Evolutionary conservation across 2,797 vertebrate genomes (phyloP), one percentile per base, ranked within the genome.

Genomic region (Hoplostethus mediterraneus): DNA sequence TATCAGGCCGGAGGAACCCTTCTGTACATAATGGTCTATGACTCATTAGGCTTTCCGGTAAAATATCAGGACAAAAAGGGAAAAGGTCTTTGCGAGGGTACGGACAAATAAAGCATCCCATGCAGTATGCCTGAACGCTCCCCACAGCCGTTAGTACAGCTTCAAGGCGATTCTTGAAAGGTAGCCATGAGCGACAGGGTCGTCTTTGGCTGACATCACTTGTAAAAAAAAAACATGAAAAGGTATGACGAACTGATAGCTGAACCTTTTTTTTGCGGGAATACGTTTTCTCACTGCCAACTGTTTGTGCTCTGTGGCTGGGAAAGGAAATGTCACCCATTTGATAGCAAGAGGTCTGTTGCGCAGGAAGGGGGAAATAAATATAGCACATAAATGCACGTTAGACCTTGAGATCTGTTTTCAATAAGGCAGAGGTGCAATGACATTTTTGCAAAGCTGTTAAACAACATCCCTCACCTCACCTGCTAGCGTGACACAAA

Each of bases 11-110:
- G 70, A 69, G 63, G 52, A 59, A 44, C n/a, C 62, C 49, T 75
- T 61, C 51, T 63, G 60, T 66, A 67, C 47, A 76, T 64, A 28
- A 21, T 30, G 55, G 31, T n/a, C 28, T 69, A 25, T 69, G 76
- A 82, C 47, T 80, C 56, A 77, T 57, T 51, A 38, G 16, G 58
- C 47, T 62, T 67, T 40, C 63, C 60, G 67, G 72, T 59, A 25
- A 58, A 67, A 67, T 54, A 44, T 42, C 67, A 48, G 38, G 14
- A 13, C 13, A 4, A 31, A 21, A 45, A 63, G 44, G 70, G 38
- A 10, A 12, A 51, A 47, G 31, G 48, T 14, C n/a, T 61, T 49
- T 2, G 14, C 47, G 9, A 10, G 14, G 11, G 5, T 28, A 21
- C 3, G 8, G 17, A 65, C 8, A 59, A 14, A 49, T 5, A 58